Conservation (phyloP, 2,113 vertebrate genomes). For the Bothrops jararaca region DNA sequence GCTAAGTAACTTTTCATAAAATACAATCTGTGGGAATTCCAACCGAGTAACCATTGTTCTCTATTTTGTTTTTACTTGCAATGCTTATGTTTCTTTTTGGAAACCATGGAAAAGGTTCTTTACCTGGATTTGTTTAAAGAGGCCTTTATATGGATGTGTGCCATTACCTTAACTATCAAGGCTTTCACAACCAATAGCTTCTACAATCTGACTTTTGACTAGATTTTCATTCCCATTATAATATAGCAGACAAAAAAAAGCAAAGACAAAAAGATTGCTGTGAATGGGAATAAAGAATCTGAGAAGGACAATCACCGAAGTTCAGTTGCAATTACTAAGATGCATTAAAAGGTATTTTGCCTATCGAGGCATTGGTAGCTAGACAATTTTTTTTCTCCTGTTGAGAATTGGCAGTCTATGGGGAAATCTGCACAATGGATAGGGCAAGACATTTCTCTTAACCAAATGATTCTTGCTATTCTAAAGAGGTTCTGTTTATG, state of each 20-base stretch:
- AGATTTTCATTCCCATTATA: neutral
- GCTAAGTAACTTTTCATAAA: neutral
- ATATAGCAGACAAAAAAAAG: neutral
- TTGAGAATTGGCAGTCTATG: neutral
- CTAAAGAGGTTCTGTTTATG: neutral
- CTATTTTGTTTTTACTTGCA: neutral
- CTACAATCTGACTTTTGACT: neutral
- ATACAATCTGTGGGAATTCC: neutral
- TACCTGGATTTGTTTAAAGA: neutral
- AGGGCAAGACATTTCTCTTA: neutral
- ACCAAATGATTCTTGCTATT: conserved; percentile 11
- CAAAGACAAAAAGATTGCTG: neutral
- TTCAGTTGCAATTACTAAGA: neutral
- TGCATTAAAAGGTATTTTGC: neutral
- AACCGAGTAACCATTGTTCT: neutral
- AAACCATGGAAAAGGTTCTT: neutral
- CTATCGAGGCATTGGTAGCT: neutral
- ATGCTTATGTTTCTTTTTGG: neutral
- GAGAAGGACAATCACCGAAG: neutral
- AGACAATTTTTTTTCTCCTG: neutral
- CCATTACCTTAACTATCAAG: neutral
- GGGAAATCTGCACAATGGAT: neutral
- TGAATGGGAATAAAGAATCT: neutral
- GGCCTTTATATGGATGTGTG: too few relatives aligned
- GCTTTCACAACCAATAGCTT: neutral